A percentile compares a stretch with the other conserved stretches of the same genome.
Evolutionary conservation across 2,888 invertebrate species (phyloP).

Genomic region (Harmothoe impar): DNA sequence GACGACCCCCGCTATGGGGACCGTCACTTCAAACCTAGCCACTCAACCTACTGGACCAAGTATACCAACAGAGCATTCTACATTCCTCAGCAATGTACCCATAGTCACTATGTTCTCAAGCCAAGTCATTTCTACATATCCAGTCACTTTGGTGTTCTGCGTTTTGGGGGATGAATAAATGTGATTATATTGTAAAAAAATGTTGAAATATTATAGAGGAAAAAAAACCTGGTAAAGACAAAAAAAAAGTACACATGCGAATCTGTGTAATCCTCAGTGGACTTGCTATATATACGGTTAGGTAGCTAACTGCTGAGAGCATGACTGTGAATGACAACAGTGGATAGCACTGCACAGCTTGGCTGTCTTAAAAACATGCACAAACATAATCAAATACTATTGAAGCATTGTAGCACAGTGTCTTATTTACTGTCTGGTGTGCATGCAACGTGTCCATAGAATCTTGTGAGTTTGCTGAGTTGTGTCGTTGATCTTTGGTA

Average conservation of each 20-base stretch:
- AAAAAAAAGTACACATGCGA: conserved; percentile 25
- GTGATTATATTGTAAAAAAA: conserved; percentile 57
- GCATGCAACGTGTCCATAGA: conserved; percentile 47
- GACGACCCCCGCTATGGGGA: not conserved
- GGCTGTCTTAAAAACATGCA: conserved; percentile 59
- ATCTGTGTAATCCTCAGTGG: conserved; percentile 60
- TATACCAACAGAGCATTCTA: conserved; percentile 59
- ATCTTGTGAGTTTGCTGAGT: conserved; percentile 56
- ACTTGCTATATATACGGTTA: conserved; percentile 60
- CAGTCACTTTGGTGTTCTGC: conserved; percentile 62
- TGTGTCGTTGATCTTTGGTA: not conserved
- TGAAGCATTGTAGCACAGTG: conserved; percentile 62
- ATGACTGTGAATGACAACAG: conserved; percentile 56
- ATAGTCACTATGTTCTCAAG: conserved; percentile 56
- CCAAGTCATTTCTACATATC: conserved; percentile 61
- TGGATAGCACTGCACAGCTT: conserved; percentile 63
- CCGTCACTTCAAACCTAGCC: conserved; percentile 54
- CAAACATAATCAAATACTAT: conserved; percentile 60
- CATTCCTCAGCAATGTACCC: conserved; percentile 57
- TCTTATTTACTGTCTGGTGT: conserved; percentile 59
- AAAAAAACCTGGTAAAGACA: conserved; percentile 4
- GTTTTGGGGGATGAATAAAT: conserved; percentile 55
- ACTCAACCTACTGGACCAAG: conserved; percentile 63
- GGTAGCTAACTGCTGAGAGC: conserved; percentile 63
- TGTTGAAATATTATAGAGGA: conserved; percentile 33